These are phyloP conservation scores for Amitus sp. DNA, from an alignment of 2,888 invertebrate genomes.

Conservation along the genomic window DNA sequence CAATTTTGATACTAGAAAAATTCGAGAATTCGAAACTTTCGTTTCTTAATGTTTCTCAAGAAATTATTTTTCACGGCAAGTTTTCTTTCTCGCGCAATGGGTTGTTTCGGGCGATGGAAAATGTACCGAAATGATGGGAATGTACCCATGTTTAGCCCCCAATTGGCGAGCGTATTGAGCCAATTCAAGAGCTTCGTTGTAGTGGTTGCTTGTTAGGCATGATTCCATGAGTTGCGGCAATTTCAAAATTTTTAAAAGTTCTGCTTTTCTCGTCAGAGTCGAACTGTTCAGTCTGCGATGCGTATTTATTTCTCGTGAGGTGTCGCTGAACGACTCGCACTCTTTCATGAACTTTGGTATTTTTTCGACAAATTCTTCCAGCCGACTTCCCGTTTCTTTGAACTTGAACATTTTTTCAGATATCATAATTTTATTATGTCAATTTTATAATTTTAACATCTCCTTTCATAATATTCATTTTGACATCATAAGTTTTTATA, in stretches of 20 bases:
- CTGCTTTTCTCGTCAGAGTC: slow-evolving; percentile 84
- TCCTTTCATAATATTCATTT: no score
- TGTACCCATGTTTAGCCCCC: slow-evolving; percentile 83
- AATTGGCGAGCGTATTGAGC: slow-evolving; percentile 88
- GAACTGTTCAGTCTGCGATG: slow-evolving; percentile 76
- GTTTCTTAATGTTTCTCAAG: background rate
- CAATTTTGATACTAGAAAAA: no score
- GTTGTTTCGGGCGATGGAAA: no score
- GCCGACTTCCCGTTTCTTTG: slow-evolving; percentile 76
- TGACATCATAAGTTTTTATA: no score
- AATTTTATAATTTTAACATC: no score
- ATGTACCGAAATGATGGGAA: slow-evolving; percentile 88
- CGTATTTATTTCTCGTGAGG: slow-evolving; percentile 80
- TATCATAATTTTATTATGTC: no score
- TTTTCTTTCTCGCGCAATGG: no score
- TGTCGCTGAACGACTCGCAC: slow-evolving; percentile 84
- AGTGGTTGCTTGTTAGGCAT: slow-evolving; percentile 88
- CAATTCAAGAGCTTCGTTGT: slow-evolving; percentile 93
- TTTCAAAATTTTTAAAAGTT: slow-evolving; percentile 89
- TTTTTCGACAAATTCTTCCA: slow-evolving; percentile 76
- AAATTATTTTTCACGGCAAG: no score
- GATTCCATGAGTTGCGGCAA: slow-evolving; percentile 94
- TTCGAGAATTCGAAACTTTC: no score
- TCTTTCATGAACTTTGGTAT: slow-evolving; percentile 81
- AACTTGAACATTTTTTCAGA: no score